phyloP scores from a whole-genome alignment of 2,797 vertebrate species.

The Rallus crepitans region DNA sequence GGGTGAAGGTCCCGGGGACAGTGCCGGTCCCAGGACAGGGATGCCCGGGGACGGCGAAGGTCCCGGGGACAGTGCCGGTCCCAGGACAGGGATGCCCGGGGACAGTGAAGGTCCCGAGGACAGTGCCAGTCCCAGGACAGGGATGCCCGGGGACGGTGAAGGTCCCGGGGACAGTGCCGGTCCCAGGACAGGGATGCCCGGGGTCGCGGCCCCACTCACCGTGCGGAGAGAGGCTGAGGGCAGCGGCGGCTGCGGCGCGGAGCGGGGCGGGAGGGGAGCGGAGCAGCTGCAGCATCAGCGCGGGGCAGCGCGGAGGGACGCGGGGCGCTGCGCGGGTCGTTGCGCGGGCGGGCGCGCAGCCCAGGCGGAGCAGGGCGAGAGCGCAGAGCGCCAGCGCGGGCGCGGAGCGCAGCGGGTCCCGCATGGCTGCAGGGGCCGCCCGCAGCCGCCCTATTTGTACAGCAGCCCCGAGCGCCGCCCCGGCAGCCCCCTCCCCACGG shows the following conservation, averaged over 20 bases:
- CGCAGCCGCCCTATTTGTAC: conserved; percentile 36
- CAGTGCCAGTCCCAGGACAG: too few relatives aligned
- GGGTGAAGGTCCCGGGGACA: background rate
- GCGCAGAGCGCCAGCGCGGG: background rate
- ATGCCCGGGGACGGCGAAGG: background rate
- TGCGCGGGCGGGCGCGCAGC: background rate
- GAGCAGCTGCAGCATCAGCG: conserved; percentile 90
- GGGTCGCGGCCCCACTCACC: conserved; percentile 69
- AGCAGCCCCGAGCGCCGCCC: conserved; percentile 39
- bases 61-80: too few relatives aligned
- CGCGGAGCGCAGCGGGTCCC: background rate
- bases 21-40: fast-evolving
- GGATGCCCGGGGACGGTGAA: background rate
- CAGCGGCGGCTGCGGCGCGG: conserved; percentile 64
- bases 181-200: background rate
- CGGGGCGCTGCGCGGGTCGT: background rate
- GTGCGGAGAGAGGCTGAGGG: conserved; percentile 83
- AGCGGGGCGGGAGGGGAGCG: conserved; percentile 56
- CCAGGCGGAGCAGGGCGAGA: background rate
- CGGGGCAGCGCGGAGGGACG: conserved; percentile 21
- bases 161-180: background rate
- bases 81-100: too few relatives aligned
- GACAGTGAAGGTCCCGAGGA: background rate
- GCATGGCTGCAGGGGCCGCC: conserved; percentile 19
- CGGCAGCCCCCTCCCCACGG: background rate